phyloP scores from a whole-genome alignment of 2,888 invertebrate genomes.

The Heteropelma amictum region DNA sequence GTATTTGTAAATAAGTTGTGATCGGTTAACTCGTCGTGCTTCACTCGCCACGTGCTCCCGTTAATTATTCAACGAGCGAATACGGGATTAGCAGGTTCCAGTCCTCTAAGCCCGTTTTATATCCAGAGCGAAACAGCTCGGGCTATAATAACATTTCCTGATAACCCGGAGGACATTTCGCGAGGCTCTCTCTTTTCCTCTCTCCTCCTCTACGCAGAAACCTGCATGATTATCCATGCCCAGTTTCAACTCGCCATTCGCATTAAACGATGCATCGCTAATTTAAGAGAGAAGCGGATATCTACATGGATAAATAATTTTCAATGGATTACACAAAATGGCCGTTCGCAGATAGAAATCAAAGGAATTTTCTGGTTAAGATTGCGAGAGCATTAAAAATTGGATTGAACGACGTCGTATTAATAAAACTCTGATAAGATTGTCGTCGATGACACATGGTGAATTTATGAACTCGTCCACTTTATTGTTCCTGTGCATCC shows the following conservation, averaged over 20 bases:
- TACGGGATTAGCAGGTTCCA: constrained; percentile 54
- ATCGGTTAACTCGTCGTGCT: constrained; percentile 46
- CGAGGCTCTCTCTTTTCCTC: constrained; percentile 1
- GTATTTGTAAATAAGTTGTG: not conserved
- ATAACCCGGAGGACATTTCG: constrained; percentile 38
- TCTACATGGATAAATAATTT: not conserved
- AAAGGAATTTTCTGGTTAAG: not conserved
- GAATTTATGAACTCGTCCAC: too few relatives aligned
- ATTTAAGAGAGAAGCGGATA: not conserved
- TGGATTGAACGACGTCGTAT: too few relatives aligned
- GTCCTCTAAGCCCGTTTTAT: constrained; percentile 42
- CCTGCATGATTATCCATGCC: constrained; percentile 11
- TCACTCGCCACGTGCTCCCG: constrained; percentile 54
- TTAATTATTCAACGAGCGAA: constrained; percentile 51
- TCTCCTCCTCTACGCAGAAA: not conserved
- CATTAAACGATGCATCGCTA: not conserved
- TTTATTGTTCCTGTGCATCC: too few relatives aligned
- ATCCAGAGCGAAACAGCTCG: constrained; percentile 26
- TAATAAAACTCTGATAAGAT: too few relatives aligned
- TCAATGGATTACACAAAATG: not conserved
- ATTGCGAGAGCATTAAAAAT: not conserved
- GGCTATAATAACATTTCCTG: constrained; percentile 46
- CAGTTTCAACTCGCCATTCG: not conserved
- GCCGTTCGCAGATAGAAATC: not conserved
- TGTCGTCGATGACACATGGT: too few relatives aligned